Evolutionary conservation across 2,888 invertebrate genomes (phyloP).

Genomic region (Anoncus sp.): DNA sequence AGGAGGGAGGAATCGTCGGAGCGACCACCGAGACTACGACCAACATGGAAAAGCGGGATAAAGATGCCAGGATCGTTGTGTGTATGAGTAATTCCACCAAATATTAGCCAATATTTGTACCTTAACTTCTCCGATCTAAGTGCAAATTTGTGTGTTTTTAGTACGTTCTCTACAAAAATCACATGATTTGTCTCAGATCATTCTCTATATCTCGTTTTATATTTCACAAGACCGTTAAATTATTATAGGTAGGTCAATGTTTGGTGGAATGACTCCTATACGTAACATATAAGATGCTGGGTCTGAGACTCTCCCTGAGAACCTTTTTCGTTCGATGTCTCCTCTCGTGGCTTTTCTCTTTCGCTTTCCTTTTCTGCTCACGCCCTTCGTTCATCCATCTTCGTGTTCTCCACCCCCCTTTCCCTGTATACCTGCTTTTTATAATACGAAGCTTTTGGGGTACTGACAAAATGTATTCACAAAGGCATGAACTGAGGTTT

Average conservation of each 20-base stretch:
- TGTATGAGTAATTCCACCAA: not conserved
- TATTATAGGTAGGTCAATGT: no score
- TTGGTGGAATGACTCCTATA: no score
- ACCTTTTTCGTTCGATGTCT: not conserved
- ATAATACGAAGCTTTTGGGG: conserved; percentile 19
- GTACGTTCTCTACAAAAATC: no score
- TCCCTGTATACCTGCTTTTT: conserved; percentile 10
- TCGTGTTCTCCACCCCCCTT: not conserved
- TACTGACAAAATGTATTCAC: conserved; percentile 21
- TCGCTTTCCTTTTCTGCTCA: not conserved
- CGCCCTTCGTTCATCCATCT: not conserved
- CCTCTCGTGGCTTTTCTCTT: conserved; percentile 11
- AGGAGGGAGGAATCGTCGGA: conserved; percentile 18
- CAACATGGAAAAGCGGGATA: conserved; percentile 16
- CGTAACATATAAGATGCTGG: no score
- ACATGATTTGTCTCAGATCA: no score
- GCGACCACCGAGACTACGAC: conserved; percentile 21
- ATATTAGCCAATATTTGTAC: no score
- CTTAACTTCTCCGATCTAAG: no score
- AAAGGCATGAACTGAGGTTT: conserved; percentile 18
- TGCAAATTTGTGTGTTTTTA: no score
- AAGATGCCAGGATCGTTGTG: conserved; percentile 20
- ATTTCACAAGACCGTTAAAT: no score
- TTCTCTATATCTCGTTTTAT: no score
- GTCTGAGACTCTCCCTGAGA: no score